A percentile compares a stretch with the other conserved stretches of the same genome.
phyloP scores from a whole-genome alignment of 1,140 invertebrate species.

The Cydia strobilella region DNA sequence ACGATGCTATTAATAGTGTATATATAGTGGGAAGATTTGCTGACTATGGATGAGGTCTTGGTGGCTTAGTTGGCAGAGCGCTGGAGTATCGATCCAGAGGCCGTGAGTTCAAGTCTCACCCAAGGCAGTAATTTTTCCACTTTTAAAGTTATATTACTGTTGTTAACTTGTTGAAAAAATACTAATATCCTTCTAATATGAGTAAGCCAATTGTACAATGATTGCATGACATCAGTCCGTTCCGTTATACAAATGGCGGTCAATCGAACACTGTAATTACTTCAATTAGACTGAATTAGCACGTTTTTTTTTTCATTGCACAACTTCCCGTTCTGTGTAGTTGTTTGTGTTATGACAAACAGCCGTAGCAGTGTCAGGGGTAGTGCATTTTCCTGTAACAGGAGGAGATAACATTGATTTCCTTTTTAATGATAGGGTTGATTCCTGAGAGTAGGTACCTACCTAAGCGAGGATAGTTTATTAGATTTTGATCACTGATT shows the following conservation, averaged over 20 bases:
- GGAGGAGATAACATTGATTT: neutral
- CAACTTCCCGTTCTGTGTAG: constrained; percentile 9
- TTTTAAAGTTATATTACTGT: neutral
- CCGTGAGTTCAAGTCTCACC: too few relatives aligned
- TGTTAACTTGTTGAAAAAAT: constrained; percentile 1
- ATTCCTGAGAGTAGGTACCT: too few relatives aligned
- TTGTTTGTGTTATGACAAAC: neutral
- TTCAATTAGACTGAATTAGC: constrained; percentile 25
- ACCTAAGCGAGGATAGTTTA: too few relatives aligned
- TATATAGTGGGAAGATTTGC: too few relatives aligned
- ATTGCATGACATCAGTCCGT: constrained; percentile 9
- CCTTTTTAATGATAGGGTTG: too few relatives aligned
- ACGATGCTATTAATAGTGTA: too few relatives aligned
- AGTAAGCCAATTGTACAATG: constrained; percentile 26
- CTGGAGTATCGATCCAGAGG: too few relatives aligned
- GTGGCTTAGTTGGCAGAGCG: too few relatives aligned
- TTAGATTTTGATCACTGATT: too few relatives aligned
- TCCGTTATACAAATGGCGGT: constrained; percentile 20
- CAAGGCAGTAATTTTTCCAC: too few relatives aligned
- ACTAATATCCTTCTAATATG: constrained; percentile 3
- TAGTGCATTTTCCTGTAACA: neutral
- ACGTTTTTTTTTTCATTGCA: constrained; percentile 20
- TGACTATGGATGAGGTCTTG: too few relatives aligned
- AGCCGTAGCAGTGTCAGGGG: neutral
- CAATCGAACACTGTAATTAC: constrained; percentile 26